phyloP scores from a whole-genome alignment of 2,113 vertebrate species.

The Aegotheles bennettii region DNA sequence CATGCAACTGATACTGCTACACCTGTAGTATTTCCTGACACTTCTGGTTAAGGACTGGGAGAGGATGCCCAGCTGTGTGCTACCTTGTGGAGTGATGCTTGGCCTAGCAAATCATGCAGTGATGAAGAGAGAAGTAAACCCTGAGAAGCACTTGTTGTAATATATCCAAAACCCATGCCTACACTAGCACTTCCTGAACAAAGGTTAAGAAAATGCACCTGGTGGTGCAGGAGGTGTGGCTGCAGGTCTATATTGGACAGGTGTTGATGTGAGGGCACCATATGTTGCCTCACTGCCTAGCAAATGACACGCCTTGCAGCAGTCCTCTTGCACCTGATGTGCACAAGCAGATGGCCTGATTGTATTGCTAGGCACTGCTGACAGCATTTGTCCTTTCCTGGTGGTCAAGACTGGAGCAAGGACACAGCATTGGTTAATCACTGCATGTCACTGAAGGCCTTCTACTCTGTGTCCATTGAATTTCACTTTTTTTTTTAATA shows the following conservation, averaged over 20 bases:
- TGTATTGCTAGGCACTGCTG: neutral
- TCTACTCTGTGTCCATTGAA: neutral
- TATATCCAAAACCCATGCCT: rapidly evolving
- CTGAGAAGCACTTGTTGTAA: neutral
- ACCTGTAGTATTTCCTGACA: neutral
- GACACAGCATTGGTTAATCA: neutral
- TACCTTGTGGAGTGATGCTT: rapidly evolving
- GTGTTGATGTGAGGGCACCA: neutral
- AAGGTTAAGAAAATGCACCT: rapidly evolving
- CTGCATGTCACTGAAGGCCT: neutral
- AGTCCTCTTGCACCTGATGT: neutral
- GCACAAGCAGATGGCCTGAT: neutral
- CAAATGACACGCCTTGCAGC: neutral
- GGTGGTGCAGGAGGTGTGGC: neutral
- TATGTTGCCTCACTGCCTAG: neutral
- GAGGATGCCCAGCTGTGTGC: neutral
- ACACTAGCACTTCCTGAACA: rapidly evolving
- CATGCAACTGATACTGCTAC: neutral
- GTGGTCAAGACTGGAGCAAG: neutral
- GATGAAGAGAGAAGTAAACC: neutral
- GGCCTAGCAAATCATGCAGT: neutral
- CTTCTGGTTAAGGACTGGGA: neutral
- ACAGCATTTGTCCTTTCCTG: neutral
- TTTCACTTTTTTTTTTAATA: neutral
- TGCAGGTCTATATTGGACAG: neutral